These are phyloP conservation scores for Paracyclopina nana DNA, from an alignment of 1,140 invertebrate species.

Conservation along the genomic window DNA sequence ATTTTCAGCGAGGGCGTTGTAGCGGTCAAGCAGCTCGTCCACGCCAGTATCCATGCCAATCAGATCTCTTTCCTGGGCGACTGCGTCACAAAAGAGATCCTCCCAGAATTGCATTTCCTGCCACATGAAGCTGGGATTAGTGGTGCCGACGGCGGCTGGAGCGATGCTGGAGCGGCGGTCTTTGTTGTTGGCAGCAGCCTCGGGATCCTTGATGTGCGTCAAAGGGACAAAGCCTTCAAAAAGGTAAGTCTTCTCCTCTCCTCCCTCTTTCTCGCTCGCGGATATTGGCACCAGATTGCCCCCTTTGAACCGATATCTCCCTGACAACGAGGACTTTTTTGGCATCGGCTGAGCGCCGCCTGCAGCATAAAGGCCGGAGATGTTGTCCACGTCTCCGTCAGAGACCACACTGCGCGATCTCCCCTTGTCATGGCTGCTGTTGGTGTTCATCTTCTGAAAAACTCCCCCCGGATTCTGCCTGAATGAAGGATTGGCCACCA, in stretches of 20 bases:
- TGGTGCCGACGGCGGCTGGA: too few relatives aligned
- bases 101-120: slow-evolving; percentile 99
- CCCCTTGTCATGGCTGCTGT: too few relatives aligned
- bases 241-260: not conserved
- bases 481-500: slow-evolving; percentile 7
- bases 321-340: slow-evolving; percentile 68
- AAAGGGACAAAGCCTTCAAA: not conserved
- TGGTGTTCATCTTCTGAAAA: not conserved
- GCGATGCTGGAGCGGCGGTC: too few relatives aligned
- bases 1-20: slow-evolving; percentile 74
- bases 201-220: too few relatives aligned
- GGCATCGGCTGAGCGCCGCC: too few relatives aligned
- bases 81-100: slow-evolving; percentile 92
- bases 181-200: too few relatives aligned
- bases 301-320: slow-evolving; percentile 62
- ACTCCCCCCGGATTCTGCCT: too few relatives aligned
- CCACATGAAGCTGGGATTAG: slow-evolving; percentile 55
- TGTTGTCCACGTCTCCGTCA: not conserved
- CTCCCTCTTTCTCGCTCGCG: not conserved
- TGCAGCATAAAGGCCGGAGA: too few relatives aligned
- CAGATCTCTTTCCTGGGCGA: slow-evolving; percentile 95
- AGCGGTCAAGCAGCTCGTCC: slow-evolving; percentile 97
- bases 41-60: slow-evolving; percentile 99
- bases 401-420: not conserved
- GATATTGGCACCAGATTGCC: not conserved